Evolutionary conservation across 2,113 vertebrate species (phyloP), one percentile per base, ranked within the genome.

Genomic region (Pteropus alecto): DNA sequence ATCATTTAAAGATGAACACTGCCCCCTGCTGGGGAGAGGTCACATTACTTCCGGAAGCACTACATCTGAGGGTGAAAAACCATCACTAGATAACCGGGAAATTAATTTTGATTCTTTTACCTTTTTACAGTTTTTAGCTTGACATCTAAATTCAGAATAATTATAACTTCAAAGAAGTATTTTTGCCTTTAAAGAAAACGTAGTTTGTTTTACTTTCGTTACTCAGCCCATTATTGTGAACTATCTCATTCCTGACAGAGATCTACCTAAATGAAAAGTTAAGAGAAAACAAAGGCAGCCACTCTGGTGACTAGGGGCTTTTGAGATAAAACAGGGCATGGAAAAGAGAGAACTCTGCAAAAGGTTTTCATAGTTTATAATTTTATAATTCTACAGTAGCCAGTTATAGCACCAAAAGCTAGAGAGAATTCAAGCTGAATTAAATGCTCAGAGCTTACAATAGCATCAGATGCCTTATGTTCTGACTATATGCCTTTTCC

Each of bases 1-100:
- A 63, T 95, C 61, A 98, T 98, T 92, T 95, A 96, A 96, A 97
- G 98, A 98, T 94, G 98, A 98, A 99, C 98, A 98, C 98, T 98
- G 98, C 98, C 99, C 98, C 98, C 99, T 99, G 97, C 98, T 98
- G 99, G 98, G 86, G 0, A 48, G 5, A 77, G 43, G 22, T 3
- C 56, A 41, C 93, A 89, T 82, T 78, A 28, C 96, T 28, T 22
- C 83, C 21, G 6, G 2, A n/a, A 60, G 54, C 73, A 60, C 70
- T 56, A 18, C 1, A 0, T n/a, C 54, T 1, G 60, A 78, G 38
- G 30, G 35, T 33, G 51, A 60, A 26, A 70, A 87, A 46, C 11
- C 15, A 11, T 13, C 15, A 0, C 43, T 3, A 3, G 0, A 0
- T 4, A 8, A 78, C 6, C 0, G 2, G 35, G 61, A 61, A 89